Evolutionary conservation across 2,113 vertebrate genomes (phyloP).

Genomic region (Centropus unirufus): DNA sequence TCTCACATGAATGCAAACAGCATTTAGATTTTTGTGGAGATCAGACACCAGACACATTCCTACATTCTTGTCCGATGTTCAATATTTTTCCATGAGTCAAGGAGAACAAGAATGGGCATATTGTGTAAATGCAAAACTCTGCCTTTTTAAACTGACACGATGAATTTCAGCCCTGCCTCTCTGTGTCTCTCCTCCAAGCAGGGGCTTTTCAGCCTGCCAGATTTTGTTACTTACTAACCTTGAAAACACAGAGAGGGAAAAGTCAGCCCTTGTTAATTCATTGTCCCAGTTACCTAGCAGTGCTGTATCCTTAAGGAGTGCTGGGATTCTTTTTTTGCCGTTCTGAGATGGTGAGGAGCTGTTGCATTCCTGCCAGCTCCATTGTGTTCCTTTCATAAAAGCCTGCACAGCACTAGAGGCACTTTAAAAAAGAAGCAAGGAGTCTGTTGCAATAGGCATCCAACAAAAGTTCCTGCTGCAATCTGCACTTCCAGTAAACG

Average conservation of each 20-base stretch:
- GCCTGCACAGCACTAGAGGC: slow-evolving; percentile 18
- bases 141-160: slow-evolving; percentile 52
- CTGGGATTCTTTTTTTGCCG: background rate
- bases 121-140: slow-evolving; percentile 57
- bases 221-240: slow-evolving; percentile 29
- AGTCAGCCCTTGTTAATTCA: slow-evolving; percentile 60
- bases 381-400: slow-evolving; percentile 34
- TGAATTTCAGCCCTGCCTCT: slow-evolving; percentile 42
- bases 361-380: slow-evolving; percentile 40
- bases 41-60: slow-evolving; percentile 60
- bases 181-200: background rate
- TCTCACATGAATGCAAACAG: slow-evolving; percentile 43
- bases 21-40: slow-evolving; percentile 61
- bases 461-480: slow-evolving; percentile 53
- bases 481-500: slow-evolving; percentile 7
- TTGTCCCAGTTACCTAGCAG: slow-evolving; percentile 42
- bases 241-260: slow-evolving; percentile 37
- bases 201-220: slow-evolving; percentile 39
- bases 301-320: slow-evolving; percentile 29
- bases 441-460: slow-evolving; percentile 50
- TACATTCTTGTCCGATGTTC: slow-evolving; percentile 65
- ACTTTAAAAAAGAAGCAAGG: slow-evolving; percentile 26
- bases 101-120: slow-evolving; percentile 62
- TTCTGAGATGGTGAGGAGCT: slow-evolving; percentile 14
- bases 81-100: slow-evolving; percentile 74